phyloP scores from a whole-genome alignment of 2,113 vertebrate genomes.

The Calidris pugnax region DNA sequence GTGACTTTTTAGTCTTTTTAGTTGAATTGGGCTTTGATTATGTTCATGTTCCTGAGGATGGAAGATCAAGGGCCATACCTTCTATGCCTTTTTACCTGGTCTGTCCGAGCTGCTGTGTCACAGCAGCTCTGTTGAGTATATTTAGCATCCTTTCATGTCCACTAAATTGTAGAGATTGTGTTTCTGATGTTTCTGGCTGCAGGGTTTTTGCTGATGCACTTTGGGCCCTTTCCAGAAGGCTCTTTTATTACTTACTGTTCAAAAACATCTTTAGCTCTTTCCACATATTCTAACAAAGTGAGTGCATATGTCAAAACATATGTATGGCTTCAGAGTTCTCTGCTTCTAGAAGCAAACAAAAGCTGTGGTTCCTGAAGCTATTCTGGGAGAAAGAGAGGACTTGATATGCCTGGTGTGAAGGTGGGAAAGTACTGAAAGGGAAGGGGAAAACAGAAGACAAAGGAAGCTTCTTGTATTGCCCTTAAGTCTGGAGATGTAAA shows the following conservation, averaged over 20 bases:
- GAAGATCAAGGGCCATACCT: background rate
- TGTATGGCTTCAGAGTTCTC: background rate
- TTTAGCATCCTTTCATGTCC: background rate
- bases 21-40: background rate
- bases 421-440: background rate
- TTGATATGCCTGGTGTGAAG: background rate
- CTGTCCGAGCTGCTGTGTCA: background rate
- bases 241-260: conserved; percentile 6
- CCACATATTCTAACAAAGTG: background rate
- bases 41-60: background rate
- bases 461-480: background rate
- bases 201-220: background rate
- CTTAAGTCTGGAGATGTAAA: background rate
- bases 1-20: background rate
- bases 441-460: background rate
- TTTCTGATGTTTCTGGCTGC: background rate
- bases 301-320: conserved; percentile 3
- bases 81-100: background rate
- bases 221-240: background rate
- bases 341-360: background rate
- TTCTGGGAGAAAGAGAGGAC: background rate
- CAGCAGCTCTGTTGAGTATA: background rate
- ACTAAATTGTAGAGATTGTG: background rate
- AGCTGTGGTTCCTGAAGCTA: background rate
- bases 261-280: conserved; percentile 7